Conservation (phyloP, 1,140 invertebrate genomes). For the Drosophila sp. region DNA sequence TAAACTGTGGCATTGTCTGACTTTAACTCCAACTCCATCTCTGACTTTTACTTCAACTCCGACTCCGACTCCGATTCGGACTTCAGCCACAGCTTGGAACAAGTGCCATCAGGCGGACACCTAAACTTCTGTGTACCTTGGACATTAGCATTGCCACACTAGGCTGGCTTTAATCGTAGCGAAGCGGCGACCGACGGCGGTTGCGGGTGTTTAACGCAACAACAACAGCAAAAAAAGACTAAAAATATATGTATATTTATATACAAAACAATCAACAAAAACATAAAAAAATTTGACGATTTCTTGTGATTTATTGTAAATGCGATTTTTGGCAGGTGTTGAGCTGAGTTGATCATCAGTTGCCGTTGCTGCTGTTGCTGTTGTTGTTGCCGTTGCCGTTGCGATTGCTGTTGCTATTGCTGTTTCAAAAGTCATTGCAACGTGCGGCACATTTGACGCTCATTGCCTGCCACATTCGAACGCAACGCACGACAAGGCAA, state of each 20-base stretch:
- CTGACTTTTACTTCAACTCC: constrained; percentile 19
- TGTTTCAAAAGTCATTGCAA: constrained; percentile 56
- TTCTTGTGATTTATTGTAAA: constrained; percentile 65
- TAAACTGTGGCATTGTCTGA: constrained; percentile 81
- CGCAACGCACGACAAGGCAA: constrained; percentile 64
- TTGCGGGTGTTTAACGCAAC: constrained; percentile 69
- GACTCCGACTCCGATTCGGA: constrained; percentile 1
- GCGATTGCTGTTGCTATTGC: constrained; percentile 26
- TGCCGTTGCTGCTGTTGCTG: constrained; percentile 21
- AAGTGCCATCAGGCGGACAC: constrained; percentile 60
- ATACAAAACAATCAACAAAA: not conserved
- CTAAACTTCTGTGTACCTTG: constrained; percentile 71
- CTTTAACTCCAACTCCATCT: constrained; percentile 26
- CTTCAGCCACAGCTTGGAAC: constrained; percentile 12
- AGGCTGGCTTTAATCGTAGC: constrained; percentile 78
- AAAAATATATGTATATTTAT: no score
- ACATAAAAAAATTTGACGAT: constrained; percentile 13
- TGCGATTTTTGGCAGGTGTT: constrained; percentile 75
- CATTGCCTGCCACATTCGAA: constrained; percentile 66
- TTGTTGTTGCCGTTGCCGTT: constrained; percentile 20
- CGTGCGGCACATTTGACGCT: constrained; percentile 68
- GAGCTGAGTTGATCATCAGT: constrained; percentile 49
- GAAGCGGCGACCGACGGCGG: constrained; percentile 39
- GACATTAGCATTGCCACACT: constrained; percentile 77
- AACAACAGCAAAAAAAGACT: not conserved